Evolutionary conservation across 2,797 vertebrate species (phyloP), one percentile per base, ranked within the genome.

Genomic region (Discoglossus pictus): DNA sequence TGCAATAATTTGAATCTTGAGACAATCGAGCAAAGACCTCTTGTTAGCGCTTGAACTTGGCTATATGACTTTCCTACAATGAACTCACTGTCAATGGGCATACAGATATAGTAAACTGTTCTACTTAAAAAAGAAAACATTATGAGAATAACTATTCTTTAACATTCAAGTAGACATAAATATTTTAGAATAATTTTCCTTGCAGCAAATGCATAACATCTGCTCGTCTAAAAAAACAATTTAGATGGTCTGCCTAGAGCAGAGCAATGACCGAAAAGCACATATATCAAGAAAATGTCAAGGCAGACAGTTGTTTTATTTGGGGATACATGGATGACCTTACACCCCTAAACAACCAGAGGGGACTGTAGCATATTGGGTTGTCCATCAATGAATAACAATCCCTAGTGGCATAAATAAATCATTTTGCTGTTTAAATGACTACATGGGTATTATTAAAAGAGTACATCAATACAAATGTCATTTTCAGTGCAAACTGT

Each of bases 161-260:
- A 59, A 74, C 63, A 50, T 0, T 0, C 68, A 67, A 27, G 35
- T 5, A 13, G 11, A 40, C n/a, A 59, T 71, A 77, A 77, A 74
- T 73, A 66, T 3, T 72, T 35, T 34, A 61, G 31, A 51, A 35
- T 75, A 10, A 42, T 51, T 12, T 73, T 16, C 42, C 4, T 20
- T 53, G 47, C 73, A 1, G 72, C 44, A 18, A 74, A 18, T n/a
- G 48, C 4, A 31, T 60, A 68, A 16, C 72, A 72, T 56, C 40
- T 60, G 61, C 38, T 63, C 43, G 21, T 55, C 74, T 34, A 25
- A 2, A 65, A 65, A 73, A 73, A 74, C 59, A 64, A 62, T 35
- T 51, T 65, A 35, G 64, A 73, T 61, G 2, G 51, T 48, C 35
- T 67, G 21, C 75, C 43, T 58, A 23, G 8, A 78, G 58, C 67